phyloP scores from a whole-genome alignment of 1,140 invertebrate species.

The Anastrepha ludens region DNA sequence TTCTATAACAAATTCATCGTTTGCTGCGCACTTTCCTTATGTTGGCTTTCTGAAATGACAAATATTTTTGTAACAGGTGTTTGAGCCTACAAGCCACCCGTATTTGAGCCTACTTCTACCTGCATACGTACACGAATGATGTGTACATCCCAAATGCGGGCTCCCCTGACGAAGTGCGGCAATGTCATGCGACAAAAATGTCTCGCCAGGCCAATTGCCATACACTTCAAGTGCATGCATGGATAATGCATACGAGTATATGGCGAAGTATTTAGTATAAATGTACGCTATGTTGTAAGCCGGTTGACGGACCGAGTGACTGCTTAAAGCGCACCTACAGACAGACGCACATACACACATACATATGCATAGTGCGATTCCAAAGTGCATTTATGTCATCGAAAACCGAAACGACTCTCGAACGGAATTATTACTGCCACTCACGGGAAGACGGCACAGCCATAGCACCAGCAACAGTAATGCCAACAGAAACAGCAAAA shows the following conservation, averaged over 20 bases:
- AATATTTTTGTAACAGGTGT: no score
- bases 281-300: background rate
- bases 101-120: background rate
- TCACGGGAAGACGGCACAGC: conserved; percentile 57
- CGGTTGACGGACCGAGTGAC: background rate
- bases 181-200: background rate
- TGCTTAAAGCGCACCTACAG: background rate
- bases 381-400: conserved; percentile 68
- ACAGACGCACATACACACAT: background rate
- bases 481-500: background rate
- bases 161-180: background rate
- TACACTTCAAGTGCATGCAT: no score
- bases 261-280: no score
- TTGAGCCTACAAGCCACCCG: background rate
- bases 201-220: background rate
- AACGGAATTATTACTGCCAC: conserved; percentile 73
- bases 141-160: background rate
- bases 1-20: background rate
- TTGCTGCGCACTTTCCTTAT: background rate
- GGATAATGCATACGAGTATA: no score
- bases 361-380: background rate
- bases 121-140: background rate
- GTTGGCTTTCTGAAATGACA: background rate
- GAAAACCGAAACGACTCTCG: conserved; percentile 72
- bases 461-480: conserved; percentile 55